Percentiles rank a stretch among this genome's conserved stretches.
These are phyloP conservation scores for Euwallacea fornicatus DNA, from an alignment of 1,140 invertebrate genomes.

Conservation along the genomic window DNA sequence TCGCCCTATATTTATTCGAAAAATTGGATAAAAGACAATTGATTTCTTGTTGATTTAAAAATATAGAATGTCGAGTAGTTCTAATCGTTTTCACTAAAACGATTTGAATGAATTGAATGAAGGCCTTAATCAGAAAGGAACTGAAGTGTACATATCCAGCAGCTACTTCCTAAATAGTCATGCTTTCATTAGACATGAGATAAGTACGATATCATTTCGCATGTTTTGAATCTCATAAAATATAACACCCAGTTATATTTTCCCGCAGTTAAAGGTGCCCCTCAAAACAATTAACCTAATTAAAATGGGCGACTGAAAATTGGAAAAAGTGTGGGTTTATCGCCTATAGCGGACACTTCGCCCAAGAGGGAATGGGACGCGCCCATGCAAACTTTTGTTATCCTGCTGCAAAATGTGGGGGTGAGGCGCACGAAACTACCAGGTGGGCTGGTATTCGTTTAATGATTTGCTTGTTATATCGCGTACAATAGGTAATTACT, in stretches of 20 bases:
- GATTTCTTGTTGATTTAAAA: no score
- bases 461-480: slow-evolving; percentile 5
- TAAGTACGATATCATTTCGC: neutral
- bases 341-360: slow-evolving; percentile 19
- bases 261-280: neutral
- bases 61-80: no score
- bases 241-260: neutral
- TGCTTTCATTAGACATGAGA: no score
- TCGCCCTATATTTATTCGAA: no score
- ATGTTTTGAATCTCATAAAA: neutral
- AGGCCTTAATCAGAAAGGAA: no score
- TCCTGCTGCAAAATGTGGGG: slow-evolving; percentile 16
- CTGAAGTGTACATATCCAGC: no score
- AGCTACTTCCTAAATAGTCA: no score
- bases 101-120: no score
- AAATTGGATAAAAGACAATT: no score
- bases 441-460: slow-evolving; percentile 22
- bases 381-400: slow-evolving; percentile 23
- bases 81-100: no score
- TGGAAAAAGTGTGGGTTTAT: slow-evolving; percentile 12
- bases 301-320: slow-evolving; percentile 2
- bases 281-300: slow-evolving; percentile 28
- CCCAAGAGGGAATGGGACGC: slow-evolving; percentile 23
- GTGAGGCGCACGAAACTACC: slow-evolving; percentile 23
- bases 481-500: slow-evolving; percentile 20